Percentiles rank a stretch among this genome's conserved stretches.
These are phyloP conservation scores for Temnothorax unifasciatus DNA, from an alignment of 2,888 invertebrate species.

Conservation along the genomic window DNA sequence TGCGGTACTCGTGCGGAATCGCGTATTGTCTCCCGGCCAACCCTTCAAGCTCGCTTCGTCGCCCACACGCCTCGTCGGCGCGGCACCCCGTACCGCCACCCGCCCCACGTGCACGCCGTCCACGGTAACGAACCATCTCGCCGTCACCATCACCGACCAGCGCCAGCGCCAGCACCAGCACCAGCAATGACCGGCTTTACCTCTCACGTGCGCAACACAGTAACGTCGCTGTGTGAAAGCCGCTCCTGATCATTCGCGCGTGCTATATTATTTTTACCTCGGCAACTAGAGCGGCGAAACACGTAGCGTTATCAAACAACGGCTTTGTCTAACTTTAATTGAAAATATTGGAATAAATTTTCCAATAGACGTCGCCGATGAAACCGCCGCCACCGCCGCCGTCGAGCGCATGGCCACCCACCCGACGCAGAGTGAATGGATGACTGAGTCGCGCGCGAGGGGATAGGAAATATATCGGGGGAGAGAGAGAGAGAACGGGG, in stretches of 20 bases:
- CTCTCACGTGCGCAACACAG: constrained; percentile 20
- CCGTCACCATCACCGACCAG: constrained; percentile 46
- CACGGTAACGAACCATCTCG: constrained; percentile 52
- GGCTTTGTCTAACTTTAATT: constrained; percentile 86
- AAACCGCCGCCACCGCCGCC: constrained; percentile 51
- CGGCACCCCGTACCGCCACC: not conserved
- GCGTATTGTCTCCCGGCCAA: constrained; percentile 55
- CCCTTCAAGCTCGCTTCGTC: constrained; percentile 38
- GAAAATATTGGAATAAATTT: constrained; percentile 86
- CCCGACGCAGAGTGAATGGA: constrained; percentile 61
- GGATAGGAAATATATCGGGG: constrained; percentile 34
- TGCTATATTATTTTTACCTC: constrained; percentile 82
- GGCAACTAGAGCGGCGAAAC: constrained; percentile 82
- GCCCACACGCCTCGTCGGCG: constrained; percentile 44
- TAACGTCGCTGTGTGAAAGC: constrained; percentile 66
- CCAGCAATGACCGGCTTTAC: constrained; percentile 37
- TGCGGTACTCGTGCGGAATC: constrained; percentile 62
- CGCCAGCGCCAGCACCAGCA: constrained; percentile 7
- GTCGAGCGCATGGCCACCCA: constrained; percentile 50
- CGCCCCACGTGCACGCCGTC: constrained; percentile 38
- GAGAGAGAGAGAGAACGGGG: not conserved
- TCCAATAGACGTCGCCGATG: constrained; percentile 79
- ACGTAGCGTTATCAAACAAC: constrained; percentile 80
- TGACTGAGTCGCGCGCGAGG: constrained; percentile 58
- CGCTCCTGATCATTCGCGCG: constrained; percentile 78